phyloP scores from a whole-genome alignment of 1,140 invertebrate species.

The Drosophila grimshawi region DNA sequence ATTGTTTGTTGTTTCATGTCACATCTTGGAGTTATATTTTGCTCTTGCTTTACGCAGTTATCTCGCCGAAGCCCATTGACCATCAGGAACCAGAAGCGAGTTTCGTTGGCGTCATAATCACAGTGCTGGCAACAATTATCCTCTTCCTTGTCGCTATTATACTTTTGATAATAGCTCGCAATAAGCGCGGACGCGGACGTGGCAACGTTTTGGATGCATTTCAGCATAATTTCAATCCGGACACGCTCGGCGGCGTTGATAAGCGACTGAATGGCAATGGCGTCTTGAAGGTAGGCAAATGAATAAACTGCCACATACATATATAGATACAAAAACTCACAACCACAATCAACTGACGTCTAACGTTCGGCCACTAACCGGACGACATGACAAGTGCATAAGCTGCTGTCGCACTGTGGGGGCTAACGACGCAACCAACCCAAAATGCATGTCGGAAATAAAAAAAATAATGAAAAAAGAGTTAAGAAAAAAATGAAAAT shows the following conservation, averaged over 20 bases:
- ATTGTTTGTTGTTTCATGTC: conserved; percentile 12
- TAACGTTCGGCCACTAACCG: conserved; percentile 21
- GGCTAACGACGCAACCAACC: conserved; percentile 34
- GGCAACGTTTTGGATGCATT: conserved; percentile 84
- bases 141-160: conserved; percentile 89
- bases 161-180: conserved; percentile 89
- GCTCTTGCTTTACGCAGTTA: conserved; percentile 58
- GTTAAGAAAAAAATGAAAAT: conserved; percentile 27
- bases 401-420: conserved; percentile 34
- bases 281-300: conserved; percentile 85
- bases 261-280: conserved; percentile 84
- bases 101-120: conserved; percentile 91
- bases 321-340: too few species aligned
- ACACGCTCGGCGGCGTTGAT: conserved; percentile 83
- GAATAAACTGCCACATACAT: not conserved
- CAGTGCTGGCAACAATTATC: conserved; percentile 90
- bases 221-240: conserved; percentile 84
- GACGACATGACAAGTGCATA: conserved; percentile 60
- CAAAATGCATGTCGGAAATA: conserved; percentile 67
- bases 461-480: conserved; percentile 19
- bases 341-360: conserved; percentile 10
- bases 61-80: conserved; percentile 83
- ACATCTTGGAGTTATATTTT: conserved; percentile 15
- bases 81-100: conserved; percentile 86
- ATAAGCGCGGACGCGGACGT: conserved; percentile 87